Evolutionary conservation across 1,140 invertebrate genomes (phyloP), one percentile per base, ranked within the genome.

Genomic region (Apis cerana): DNA sequence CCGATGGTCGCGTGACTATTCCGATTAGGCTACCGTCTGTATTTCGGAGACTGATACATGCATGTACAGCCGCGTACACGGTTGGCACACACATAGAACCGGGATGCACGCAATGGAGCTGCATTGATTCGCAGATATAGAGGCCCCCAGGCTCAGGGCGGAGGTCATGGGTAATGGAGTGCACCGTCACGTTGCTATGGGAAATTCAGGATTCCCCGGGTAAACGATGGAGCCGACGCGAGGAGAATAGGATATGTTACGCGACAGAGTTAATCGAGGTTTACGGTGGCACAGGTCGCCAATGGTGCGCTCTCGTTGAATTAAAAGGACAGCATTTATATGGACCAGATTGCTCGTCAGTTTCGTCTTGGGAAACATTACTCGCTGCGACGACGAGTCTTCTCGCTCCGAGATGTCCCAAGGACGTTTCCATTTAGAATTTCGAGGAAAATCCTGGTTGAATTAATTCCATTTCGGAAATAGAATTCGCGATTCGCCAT

Each of bases 121-220:
- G 86, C 89, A 89, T 90, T 90, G 89, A 90, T 90, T 90, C 84
- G 81, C 83, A 86, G 85, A 90, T 88, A 87, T 86, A 89, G 82
- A 85, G 59, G 80, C 79, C 77, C 75, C 86, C 82, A 79, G 74
- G 87, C 87, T 87, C 80, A 77, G 80, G 82, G 88, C 83, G 82
- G 89, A 90, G 89, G 89, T 90, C 89, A 90, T 86, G 88, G 87
- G 89, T 90, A 90, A 90, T 90, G 87, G 83, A 85, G 88, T 89
- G 85, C 84, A 89, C 84, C 87, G 84, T 87, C 84, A 90, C 80
- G 87, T 82, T 88, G 88, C 85, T 84, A 90, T 90, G 85, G 85
- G 85, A 88, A 90, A 88, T 89, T 87, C 77, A 78, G 80, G 77
- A 89, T 85, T 89, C 74, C 83, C 83, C 64, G 79, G 85, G 68